A percentile compares a stretch with the other conserved stretches of the same genome.
phyloP scores from a whole-genome alignment of 2,113 vertebrate genomes.

The Petromus typicus region DNA sequence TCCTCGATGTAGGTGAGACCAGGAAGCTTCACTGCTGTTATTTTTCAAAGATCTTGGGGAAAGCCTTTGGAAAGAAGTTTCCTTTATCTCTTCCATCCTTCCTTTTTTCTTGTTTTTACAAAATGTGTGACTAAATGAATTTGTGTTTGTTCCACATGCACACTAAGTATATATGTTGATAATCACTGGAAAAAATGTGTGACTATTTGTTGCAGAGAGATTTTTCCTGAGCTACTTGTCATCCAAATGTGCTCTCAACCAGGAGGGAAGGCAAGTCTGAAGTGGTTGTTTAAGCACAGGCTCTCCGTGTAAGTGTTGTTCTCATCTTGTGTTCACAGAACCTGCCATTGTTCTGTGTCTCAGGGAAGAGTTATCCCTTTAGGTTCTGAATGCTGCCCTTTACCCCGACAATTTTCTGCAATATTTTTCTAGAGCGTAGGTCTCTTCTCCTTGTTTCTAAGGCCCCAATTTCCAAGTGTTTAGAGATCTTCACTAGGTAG shows the following conservation, averaged over 20 bases:
- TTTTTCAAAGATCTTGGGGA: background rate
- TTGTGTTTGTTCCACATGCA: background rate
- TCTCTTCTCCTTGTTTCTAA: background rate
- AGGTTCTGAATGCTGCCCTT: background rate
- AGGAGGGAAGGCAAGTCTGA: accelerated
- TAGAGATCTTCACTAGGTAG: background rate
- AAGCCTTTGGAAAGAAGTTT: background rate
- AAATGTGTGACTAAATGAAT: background rate
- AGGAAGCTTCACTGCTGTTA: background rate
- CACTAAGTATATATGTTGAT: no score
- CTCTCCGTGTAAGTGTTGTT: background rate
- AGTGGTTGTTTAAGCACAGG: background rate
- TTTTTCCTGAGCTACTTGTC: background rate
- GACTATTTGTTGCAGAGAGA: background rate
- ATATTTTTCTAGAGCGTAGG: accelerated
- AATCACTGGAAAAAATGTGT: background rate
- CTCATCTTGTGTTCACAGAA: background rate
- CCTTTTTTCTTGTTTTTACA: background rate
- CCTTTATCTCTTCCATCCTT: background rate
- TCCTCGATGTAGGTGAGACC: background rate
- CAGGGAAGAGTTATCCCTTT: background rate
- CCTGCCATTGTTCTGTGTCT: background rate
- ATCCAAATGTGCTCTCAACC: background rate
- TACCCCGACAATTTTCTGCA: background rate
- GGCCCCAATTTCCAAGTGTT: accelerated